Evolutionary conservation across 2,113 vertebrate genomes (phyloP).

Genomic region (Tachycineta bicolor): DNA sequence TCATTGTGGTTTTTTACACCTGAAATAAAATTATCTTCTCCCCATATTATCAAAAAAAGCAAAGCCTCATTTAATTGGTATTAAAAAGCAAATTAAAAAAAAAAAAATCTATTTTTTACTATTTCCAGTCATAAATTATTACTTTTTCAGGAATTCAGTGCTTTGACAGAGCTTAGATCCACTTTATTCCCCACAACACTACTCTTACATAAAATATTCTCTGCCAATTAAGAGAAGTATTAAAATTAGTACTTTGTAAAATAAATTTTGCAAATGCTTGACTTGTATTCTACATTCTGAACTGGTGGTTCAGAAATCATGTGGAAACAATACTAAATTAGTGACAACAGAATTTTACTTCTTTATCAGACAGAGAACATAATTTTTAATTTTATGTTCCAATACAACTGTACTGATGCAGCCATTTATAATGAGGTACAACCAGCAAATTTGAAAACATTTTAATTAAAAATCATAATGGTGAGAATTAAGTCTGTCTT

Average conservation of each 20-base stretch:
- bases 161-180: neutral
- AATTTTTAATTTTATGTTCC: neutral
- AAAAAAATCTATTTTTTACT: neutral
- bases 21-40: neutral
- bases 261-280: neutral
- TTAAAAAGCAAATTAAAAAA: neutral
- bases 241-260: neutral
- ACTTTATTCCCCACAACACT: neutral
- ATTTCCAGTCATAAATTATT: neutral
- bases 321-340: neutral
- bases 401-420: neutral
- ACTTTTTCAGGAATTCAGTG: neutral
- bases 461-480: neutral
- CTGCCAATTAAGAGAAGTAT: neutral
- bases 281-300: neutral
- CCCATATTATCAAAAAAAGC: neutral
- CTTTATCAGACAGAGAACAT: neutral
- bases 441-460: neutral
- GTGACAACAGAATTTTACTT: neutral
- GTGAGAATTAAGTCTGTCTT: neutral
- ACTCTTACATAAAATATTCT: neutral
- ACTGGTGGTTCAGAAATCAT: neutral
- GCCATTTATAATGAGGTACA: neutral
- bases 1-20: neutral
- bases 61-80: neutral